These are phyloP conservation scores for Lamellibrachia columna DNA, from an alignment of 2,888 invertebrate species.

Conservation along the genomic window DNA sequence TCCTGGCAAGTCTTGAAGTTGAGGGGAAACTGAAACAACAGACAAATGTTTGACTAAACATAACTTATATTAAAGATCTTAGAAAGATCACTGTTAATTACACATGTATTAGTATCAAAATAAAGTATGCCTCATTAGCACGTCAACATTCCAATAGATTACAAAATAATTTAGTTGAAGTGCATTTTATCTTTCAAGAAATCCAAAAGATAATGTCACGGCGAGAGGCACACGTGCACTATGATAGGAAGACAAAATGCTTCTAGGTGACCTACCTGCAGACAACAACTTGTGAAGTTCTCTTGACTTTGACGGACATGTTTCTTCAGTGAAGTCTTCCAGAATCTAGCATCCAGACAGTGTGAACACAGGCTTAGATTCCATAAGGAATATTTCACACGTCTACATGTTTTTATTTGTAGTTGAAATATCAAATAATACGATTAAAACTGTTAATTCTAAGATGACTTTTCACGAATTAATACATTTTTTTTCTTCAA, in stretches of 20 bases:
- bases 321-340: neutral
- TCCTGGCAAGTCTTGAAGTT: neutral
- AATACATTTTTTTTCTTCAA: too few species aligned
- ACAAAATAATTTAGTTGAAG: neutral
- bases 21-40: neutral
- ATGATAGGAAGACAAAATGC: neutral
- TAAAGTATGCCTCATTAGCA: neutral
- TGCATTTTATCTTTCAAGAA: too few species aligned
- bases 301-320: neutral
- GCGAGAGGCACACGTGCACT: neutral
- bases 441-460: too few species aligned
- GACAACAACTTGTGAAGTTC: conserved; percentile 16
- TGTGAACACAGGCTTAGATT: neutral
- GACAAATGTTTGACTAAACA: neutral
- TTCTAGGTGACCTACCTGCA: neutral
- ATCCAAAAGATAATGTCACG: too few species aligned
- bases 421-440: too few species aligned
- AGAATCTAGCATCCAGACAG: neutral
- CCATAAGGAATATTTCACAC: neutral
- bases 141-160: neutral
- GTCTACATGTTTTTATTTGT: too few species aligned
- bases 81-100: neutral
- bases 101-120: neutral
- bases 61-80: neutral
- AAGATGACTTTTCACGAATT: too few species aligned